A percentile compares a stretch with the other conserved stretches of the same genome.
Evolutionary conservation across 2,888 invertebrate species (phyloP).

Genomic region (Melanostoma mellinum): DNA sequence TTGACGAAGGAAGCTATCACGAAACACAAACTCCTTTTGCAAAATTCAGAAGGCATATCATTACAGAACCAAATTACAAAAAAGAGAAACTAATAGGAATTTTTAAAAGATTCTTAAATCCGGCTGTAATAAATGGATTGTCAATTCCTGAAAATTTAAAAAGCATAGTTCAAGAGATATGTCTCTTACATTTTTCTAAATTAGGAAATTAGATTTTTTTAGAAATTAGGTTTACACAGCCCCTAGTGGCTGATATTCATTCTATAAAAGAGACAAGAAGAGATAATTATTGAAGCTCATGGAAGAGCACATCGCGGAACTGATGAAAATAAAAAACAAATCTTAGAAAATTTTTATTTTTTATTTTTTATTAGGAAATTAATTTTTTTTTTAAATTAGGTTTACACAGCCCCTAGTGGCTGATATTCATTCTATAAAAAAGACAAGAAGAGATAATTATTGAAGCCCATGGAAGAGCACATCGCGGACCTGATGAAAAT

Average conservation of each 20-base stretch:
- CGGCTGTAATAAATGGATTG: neutral
- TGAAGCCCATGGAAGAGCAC: neutral
- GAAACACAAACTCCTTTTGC: neutral
- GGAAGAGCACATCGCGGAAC: constrained; percentile 18
- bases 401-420: constrained; percentile 47
- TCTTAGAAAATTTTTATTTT: too few relatives aligned
- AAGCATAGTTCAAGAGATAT: constrained; percentile 11
- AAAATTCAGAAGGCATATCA: neutral
- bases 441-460: constrained; percentile 42
- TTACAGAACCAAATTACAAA: neutral
- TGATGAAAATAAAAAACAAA: constrained; percentile 12
- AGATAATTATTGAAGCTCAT: neutral
- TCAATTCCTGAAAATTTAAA: neutral
- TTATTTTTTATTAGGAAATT: too few relatives aligned
- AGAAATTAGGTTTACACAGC: too few relatives aligned
- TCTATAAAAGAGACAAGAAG: constrained; percentile 9
- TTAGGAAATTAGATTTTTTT: too few relatives aligned
- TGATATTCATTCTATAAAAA: constrained; percentile 36
- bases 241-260: neutral
- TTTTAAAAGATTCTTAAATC: constrained; percentile 1
- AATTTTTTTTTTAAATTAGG: too few relatives aligned
- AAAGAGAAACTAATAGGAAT: constrained; percentile 4
- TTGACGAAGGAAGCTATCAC: neutral
- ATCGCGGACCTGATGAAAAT: constrained; percentile 9
- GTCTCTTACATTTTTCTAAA: too few relatives aligned